Percentiles rank a stretch among this genome's conserved stretches.
Conservation (phyloP, 2,888 invertebrate genomes). For the Tenodera sinensis region DNA sequence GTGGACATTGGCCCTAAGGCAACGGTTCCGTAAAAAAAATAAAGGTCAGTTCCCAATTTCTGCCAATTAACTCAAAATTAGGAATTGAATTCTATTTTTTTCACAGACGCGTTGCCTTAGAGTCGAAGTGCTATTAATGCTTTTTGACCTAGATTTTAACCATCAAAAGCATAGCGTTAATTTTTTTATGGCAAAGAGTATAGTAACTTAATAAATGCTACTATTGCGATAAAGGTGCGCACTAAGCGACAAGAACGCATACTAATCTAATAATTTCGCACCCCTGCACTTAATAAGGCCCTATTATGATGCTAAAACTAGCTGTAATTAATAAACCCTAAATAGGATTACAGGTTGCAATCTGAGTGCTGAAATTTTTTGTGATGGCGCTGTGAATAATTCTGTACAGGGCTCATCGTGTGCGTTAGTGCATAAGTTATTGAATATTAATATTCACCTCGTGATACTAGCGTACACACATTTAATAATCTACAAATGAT, state of each 20-base stretch:
- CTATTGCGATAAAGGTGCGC: too few relatives aligned
- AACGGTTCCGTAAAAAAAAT: too few relatives aligned
- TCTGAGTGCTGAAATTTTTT: neutral
- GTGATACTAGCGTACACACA: neutral
- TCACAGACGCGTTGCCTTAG: too few relatives aligned
- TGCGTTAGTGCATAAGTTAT: neutral
- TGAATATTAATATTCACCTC: neutral
- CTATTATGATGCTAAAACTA: neutral
- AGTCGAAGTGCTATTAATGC: too few relatives aligned
- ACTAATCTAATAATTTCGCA: neutral
- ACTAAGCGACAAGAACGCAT: neutral
- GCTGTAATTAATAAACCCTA: neutral
- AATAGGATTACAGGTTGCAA: neutral
- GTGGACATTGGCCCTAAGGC: too few relatives aligned
- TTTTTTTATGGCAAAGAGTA: too few relatives aligned
- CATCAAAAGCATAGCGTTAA: too few relatives aligned
- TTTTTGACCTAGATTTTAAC: too few relatives aligned
- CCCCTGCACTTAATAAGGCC: neutral
- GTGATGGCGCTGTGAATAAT: neutral
- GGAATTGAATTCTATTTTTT: too few relatives aligned
- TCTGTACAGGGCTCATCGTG: neutral
- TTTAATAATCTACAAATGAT: neutral
- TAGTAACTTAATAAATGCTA: too few relatives aligned
- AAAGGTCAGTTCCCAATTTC: too few relatives aligned
- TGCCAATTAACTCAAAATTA: too few relatives aligned